Evolutionary conservation across 1,140 invertebrate genomes (phyloP), one percentile per base, ranked within the genome.

Genomic region (Augochlora pura): DNA sequence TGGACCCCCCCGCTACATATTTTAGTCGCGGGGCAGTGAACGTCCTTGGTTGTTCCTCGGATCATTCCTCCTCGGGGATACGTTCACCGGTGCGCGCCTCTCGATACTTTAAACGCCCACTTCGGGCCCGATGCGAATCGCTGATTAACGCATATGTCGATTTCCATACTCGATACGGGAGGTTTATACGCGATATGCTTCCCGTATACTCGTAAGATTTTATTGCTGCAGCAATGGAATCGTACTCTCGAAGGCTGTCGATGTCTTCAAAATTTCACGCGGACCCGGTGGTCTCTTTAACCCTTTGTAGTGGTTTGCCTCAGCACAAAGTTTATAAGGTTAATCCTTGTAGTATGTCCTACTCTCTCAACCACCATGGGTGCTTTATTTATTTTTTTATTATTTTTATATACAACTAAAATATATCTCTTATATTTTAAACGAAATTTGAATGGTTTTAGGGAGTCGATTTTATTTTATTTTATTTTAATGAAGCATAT

Each of bases 31-130:
- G 78, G 66, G 76, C 83, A 88, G 71, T 86, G 87, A 90, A 88
- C 85, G 88, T 89, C 87, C 88, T 90, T 90, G 76, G 59, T n/a
- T 77, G 59, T 62, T 63, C 57, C 57, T 70, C 84, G 75, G 85
- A 32, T 54, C 75, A 65, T 81, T 83, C 69, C 38, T 78, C 68
- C 77, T 79, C 21, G 23, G 64, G 64, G 66, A 9, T 59, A 84
- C 57, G 62, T 49, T 65, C 60, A 59, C n/a, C 16, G 42, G 10
- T 46, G 38, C 25, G 32, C n/a, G 38, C 23, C 62, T 63, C 49
- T 63, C 49, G 23, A 81, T 69, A 62, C 42, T 64, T 60, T 38
- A 27, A 46, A 69, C 73, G 23, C 62, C 67, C 27, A 71, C 62
- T 38, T 25, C n/a, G n/a, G n/a, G 7, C n/a, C 21, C 27, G 46